Evolutionary conservation across 2,797 vertebrate species (phyloP).

Genomic region (Acipenser transmontanus): DNA sequence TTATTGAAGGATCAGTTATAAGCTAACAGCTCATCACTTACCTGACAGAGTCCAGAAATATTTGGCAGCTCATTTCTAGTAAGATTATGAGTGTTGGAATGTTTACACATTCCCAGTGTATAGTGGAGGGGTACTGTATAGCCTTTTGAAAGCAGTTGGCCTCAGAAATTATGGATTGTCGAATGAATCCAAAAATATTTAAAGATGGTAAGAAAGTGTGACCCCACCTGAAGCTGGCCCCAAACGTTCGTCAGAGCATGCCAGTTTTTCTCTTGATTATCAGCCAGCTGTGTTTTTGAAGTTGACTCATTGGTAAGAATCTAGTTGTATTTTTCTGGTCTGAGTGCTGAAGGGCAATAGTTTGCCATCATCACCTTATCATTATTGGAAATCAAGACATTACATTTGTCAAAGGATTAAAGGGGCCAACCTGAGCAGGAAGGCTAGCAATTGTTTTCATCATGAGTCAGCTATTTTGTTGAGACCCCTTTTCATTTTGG

Average conservation of each 20-base stretch:
- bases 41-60: constrained; percentile 42
- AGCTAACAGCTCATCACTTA: constrained; percentile 43
- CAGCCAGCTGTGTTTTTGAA: neutral
- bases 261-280: too few relatives aligned
- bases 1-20: constrained; percentile 51
- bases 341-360: constrained; percentile 18
- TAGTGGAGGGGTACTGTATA: neutral
- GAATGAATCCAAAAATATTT: too few relatives aligned
- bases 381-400: constrained; percentile 26
- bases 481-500: too few relatives aligned
- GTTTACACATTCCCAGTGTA: constrained; percentile 16
- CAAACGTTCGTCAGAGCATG: too few relatives aligned
- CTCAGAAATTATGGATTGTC: too few relatives aligned
- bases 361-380: constrained; percentile 19
- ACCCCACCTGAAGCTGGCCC: too few relatives aligned
- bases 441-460: constrained; percentile 13
- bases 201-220: too few relatives aligned
- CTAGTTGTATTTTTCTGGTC: neutral
- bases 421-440: constrained; percentile 5
- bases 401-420: neutral
- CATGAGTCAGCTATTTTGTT: too few relatives aligned
- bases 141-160: too few relatives aligned
- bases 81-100: constrained; percentile 9
- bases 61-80: constrained; percentile 26
- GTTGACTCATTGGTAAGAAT: neutral